Conservation (phyloP, 2,113 vertebrate species). For the Esox niger region DNA sequence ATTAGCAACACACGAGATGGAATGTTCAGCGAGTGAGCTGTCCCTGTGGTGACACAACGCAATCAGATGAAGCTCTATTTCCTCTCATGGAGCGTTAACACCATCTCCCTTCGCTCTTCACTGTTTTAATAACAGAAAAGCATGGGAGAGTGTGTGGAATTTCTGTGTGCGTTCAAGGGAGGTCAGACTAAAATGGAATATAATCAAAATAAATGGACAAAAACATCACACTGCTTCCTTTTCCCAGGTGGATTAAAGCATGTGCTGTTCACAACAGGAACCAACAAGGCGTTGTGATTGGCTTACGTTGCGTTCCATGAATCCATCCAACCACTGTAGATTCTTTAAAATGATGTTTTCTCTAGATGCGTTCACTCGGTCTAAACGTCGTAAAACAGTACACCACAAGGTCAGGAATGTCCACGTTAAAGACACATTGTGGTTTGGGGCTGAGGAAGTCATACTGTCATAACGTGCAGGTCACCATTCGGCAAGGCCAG, state of each 20-base stretch:
- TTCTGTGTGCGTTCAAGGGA: not conserved
- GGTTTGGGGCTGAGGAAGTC: slow-evolving; percentile 17
- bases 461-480: slow-evolving; percentile 17
- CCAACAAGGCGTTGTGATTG: slow-evolving; percentile 1
- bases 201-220: slow-evolving; percentile 26
- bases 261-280: slow-evolving; percentile 17
- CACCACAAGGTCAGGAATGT: slow-evolving; percentile 13
- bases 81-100: not conserved
- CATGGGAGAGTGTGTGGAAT: slow-evolving; percentile 9
- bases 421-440: slow-evolving; percentile 1
- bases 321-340: not conserved
- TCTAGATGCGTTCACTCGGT: not conserved
- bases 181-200: slow-evolving; percentile 5
- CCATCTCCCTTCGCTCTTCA: not conserved
- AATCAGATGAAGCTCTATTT: slow-evolving; percentile 23
- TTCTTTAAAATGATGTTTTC: not conserved
- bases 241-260: slow-evolving; percentile 15
- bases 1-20: not conserved
- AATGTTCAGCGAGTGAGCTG: slow-evolving; percentile 9
- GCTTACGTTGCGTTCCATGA: not conserved
- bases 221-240: slow-evolving; percentile 12
- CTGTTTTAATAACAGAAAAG: slow-evolving; percentile 17
- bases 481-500: slow-evolving; percentile 10
- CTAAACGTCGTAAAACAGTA: slow-evolving; percentile 3
- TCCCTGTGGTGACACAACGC: slow-evolving; percentile 13